Conservation (phyloP, 2,888 invertebrate genomes). For the Rhagophthalmus giganteus region DNA sequence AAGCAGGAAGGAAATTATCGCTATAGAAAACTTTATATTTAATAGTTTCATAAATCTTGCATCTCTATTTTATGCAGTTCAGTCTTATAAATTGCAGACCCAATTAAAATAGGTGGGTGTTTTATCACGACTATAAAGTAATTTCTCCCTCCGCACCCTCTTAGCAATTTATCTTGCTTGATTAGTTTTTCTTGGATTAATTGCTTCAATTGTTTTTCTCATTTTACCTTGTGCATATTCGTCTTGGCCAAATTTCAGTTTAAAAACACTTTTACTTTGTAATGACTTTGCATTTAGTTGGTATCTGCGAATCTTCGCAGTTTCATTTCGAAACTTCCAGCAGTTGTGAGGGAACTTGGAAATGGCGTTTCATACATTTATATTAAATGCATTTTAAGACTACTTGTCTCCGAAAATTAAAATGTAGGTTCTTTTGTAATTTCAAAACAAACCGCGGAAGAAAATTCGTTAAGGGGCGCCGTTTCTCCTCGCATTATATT, state of each 20-base stretch:
- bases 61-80: conserved; percentile 33
- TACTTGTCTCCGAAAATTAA: conserved; percentile 11
- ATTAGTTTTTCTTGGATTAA: conserved; percentile 59
- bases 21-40: no score
- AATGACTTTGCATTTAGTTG: conserved; percentile 26
- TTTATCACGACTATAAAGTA: conserved; percentile 57
- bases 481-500: conserved; percentile 6
- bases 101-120: conserved; percentile 56
- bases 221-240: conserved; percentile 54
- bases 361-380: conserved; percentile 11
- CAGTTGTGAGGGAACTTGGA: conserved; percentile 5
- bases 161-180: conserved; percentile 56
- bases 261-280: conserved; percentile 29
- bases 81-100: conserved; percentile 52
- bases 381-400: conserved; percentile 5
- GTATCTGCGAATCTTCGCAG: conserved; percentile 19
- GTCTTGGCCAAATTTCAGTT: conserved; percentile 52
- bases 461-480: conserved; percentile 3
- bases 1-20: no score
- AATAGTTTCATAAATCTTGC: conserved; percentile 26
- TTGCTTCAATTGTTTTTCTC: conserved; percentile 58
- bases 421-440: neutral
- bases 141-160: conserved; percentile 51
- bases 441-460: no score
- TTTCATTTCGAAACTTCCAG: conserved; percentile 17